phyloP scores from a whole-genome alignment of 2,797 vertebrate species.

The Gymnoscopelus braueri region DNA sequence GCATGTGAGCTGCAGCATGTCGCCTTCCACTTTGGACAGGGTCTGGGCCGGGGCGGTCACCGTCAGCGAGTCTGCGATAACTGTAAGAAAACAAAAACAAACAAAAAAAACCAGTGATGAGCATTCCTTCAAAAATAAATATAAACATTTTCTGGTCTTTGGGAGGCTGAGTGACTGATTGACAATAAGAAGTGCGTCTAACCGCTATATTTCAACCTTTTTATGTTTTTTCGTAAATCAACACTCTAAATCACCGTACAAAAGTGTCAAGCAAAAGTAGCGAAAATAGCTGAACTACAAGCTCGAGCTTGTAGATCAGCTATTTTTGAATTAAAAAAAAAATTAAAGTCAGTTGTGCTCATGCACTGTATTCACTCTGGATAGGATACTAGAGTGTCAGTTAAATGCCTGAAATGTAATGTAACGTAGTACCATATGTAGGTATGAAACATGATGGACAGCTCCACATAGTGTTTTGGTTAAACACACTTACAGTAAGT shows the following conservation, averaged over 20 bases:
- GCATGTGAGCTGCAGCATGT: constrained; percentile 91
- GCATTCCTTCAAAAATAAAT: background rate
- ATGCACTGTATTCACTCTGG: background rate
- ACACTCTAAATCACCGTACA: too few species aligned
- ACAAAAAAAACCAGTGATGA: background rate
- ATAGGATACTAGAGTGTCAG: background rate
- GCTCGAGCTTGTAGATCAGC: too few species aligned
- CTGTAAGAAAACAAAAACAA: constrained; percentile 69
- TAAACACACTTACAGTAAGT: constrained; percentile 1
- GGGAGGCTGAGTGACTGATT: too few species aligned
- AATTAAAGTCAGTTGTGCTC: too few species aligned
- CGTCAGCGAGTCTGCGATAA: constrained; percentile 91
- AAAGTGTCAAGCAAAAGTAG: too few species aligned
- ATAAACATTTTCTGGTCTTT: too few species aligned
- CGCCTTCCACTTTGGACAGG: constrained; percentile 92
- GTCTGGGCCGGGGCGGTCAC: constrained; percentile 86
- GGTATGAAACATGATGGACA: constrained; percentile 2
- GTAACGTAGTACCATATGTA: background rate
- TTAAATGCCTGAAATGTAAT: constrained; percentile 8
- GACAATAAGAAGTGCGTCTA: too few species aligned
- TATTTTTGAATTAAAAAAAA: too few species aligned
- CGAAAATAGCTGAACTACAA: too few species aligned
- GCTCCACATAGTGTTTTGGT: constrained; percentile 9
- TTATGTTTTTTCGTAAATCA: too few species aligned
- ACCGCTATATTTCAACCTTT: too few species aligned